Evolutionary conservation across 1,140 invertebrate genomes (phyloP).

Genomic region (Halesus radiatus): DNA sequence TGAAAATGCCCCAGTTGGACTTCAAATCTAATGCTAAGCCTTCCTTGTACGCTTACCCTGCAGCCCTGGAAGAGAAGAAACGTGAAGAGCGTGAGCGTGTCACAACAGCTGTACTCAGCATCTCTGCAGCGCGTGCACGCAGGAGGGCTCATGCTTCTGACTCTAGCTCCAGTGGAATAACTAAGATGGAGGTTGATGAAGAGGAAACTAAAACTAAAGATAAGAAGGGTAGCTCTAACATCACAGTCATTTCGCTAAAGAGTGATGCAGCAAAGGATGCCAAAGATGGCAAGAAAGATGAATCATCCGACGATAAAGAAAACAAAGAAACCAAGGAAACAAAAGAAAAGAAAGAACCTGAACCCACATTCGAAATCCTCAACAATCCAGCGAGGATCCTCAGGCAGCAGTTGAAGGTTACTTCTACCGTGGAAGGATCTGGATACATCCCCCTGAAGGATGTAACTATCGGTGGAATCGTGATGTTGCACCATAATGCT

Average conservation of each 20-base stretch:
- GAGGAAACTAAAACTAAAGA: conserved; percentile 71
- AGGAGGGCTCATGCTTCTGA: conserved; percentile 79
- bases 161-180: conserved; percentile 59
- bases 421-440: conserved; percentile 84
- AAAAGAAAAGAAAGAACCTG: conserved; percentile 85
- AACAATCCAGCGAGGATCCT: conserved; percentile 95
- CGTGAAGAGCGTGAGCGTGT: conserved; percentile 96
- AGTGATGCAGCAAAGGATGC: conserved; percentile 69
- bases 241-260: conserved; percentile 69
- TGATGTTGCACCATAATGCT: conserved; percentile 90
- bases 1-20: conserved; percentile 98
- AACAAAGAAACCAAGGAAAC: conserved; percentile 71
- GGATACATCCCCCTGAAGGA: conserved; percentile 92
- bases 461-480: conserved; percentile 93
- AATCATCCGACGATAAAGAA: conserved; percentile 67
- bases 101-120: conserved; percentile 96
- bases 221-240: conserved; percentile 74
- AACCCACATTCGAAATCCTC: conserved; percentile 92
- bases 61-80: conserved; percentile 97
- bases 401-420: conserved; percentile 92
- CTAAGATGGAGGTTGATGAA: conserved; percentile 82
- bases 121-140: conserved; percentile 89
- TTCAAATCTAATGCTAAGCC: conserved; percentile 94
- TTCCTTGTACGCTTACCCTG: conserved; percentile 96
- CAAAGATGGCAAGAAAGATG: conserved; percentile 68